A percentile compares a stretch with the other conserved stretches of the same genome.
Evolutionary conservation across 2,113 vertebrate genomes (phyloP).

Genomic region (Sinocyclocheilus rhinocerous): DNA sequence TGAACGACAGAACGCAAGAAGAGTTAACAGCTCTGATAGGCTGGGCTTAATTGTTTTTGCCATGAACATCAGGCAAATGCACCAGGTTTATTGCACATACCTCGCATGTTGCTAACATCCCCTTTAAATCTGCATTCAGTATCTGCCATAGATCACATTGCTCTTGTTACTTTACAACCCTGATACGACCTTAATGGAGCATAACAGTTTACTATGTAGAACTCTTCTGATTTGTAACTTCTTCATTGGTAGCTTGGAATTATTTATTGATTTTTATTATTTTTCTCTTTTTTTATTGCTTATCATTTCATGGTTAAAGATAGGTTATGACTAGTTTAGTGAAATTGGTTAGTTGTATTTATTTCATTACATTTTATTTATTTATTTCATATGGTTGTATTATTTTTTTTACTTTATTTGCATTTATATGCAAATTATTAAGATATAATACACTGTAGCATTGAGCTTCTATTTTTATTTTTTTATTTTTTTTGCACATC

Average conservation of each 20-base stretch:
- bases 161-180: constrained; percentile 41
- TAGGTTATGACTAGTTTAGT: not conserved
- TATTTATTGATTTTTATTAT: not conserved
- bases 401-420: not conserved
- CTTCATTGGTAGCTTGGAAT: constrained; percentile 21
- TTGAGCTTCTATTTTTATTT: not conserved
- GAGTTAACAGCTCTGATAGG: constrained; percentile 46
- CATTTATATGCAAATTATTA: not conserved
- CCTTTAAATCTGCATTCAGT: constrained; percentile 49
- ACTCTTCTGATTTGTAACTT: constrained; percentile 39
- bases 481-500: not conserved
- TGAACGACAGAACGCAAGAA: constrained; percentile 41
- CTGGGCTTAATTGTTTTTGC: constrained; percentile 58
- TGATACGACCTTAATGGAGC: constrained; percentile 54
- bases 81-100: constrained; percentile 47
- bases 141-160: constrained; percentile 15
- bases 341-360: not conserved
- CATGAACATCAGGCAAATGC: constrained; percentile 56
- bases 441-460: not conserved
- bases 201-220: constrained; percentile 37
- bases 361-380: not conserved
- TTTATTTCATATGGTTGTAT: not conserved
- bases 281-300: not conserved
- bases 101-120: constrained; percentile 24
- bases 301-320: not conserved